Evolutionary conservation across 2,113 vertebrate species (phyloP).

Genomic region (Erythrolamprus reginae): DNA sequence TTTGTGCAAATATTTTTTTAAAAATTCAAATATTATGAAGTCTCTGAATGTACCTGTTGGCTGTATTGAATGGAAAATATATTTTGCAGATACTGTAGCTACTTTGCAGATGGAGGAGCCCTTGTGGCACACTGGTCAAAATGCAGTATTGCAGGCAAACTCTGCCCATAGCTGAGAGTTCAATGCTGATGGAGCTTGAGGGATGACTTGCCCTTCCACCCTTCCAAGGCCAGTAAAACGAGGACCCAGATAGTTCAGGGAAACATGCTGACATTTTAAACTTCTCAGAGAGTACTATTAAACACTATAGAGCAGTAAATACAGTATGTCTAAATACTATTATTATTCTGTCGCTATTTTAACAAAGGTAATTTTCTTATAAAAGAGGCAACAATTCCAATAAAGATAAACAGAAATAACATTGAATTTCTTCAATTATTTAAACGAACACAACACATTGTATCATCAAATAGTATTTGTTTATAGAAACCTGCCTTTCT

Average conservation of each 20-base stretch:
- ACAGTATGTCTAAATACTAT: not conserved
- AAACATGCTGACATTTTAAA: not conserved
- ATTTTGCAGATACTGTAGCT: conserved; percentile 30
- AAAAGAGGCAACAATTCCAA: conserved; percentile 22
- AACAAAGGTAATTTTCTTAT: conserved; percentile 29
- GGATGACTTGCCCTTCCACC: not conserved
- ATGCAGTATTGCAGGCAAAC: too few relatives aligned
- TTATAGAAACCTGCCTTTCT: conserved; percentile 48
- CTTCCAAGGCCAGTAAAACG: not conserved
- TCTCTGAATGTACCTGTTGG: conserved; percentile 19
- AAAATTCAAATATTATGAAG: conserved; percentile 12
- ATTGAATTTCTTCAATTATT: too few relatives aligned
- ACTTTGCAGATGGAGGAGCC: too few relatives aligned
- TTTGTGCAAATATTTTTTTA: not conserved
- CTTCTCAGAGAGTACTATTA: not conserved
- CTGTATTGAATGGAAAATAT: conserved; percentile 37
- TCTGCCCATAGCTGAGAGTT: too few relatives aligned
- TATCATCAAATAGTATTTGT: conserved; percentile 57
- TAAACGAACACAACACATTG: too few relatives aligned
- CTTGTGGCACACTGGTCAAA: too few relatives aligned
- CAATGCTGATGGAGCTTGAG: not conserved
- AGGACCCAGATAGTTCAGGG: not conserved
- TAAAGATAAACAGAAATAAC: conserved; percentile 39
- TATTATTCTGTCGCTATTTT: not conserved
- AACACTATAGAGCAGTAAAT: too few relatives aligned